Evolutionary conservation across 2,113 vertebrate genomes (phyloP), one percentile per base, ranked within the genome.

Genomic region (Pluvialis apricaria): DNA sequence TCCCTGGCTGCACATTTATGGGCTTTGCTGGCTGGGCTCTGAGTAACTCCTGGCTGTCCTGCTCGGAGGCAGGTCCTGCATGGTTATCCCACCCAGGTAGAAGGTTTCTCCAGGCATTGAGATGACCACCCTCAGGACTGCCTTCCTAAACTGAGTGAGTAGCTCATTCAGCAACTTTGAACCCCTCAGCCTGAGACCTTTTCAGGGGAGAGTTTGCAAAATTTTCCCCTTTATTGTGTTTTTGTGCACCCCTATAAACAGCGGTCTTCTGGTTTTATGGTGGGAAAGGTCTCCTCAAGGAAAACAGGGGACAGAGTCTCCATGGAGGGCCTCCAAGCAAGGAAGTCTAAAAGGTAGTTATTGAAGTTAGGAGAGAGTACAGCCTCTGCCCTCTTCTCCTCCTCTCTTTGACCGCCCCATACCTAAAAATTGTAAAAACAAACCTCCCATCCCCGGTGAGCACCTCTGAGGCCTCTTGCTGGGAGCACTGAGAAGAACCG

Each of bases 261-360:
- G 10, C 2, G 2, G 14, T 32, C 62, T 42, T 17, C 42, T 32
- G 62, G 4, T 0, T 32, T 21, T 51, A n/a, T 2, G 17, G n/a
- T 29, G 31, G 36, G 51, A 24, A 20, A 60, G 29, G 19, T 19
- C 38, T 69, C n/a, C 11, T 29, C 49, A 57, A 22, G 49, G 42
- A 45, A 47, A 44, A 26, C 7, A 29, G 32, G 13, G 17, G 16
- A 11, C 17, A 40, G 32, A 28, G 8, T 22, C 16, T 38, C 40
- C 45, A 5, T 11, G 34, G 44, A 69, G n/a, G 3, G 1, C 10
- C 5, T 69, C 54, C 51, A n/a, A 10, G 64, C 21, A 65, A 29
- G 25, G 52, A 34, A 68, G 3, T 26, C 52, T 18, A 2, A 60
- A 66, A 75, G 26, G 9, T 20, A 38, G 26, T 54, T 61, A 2